Evolutionary conservation across 2,888 invertebrate genomes (phyloP).

Genomic region (Liodrosophila aerea): DNA sequence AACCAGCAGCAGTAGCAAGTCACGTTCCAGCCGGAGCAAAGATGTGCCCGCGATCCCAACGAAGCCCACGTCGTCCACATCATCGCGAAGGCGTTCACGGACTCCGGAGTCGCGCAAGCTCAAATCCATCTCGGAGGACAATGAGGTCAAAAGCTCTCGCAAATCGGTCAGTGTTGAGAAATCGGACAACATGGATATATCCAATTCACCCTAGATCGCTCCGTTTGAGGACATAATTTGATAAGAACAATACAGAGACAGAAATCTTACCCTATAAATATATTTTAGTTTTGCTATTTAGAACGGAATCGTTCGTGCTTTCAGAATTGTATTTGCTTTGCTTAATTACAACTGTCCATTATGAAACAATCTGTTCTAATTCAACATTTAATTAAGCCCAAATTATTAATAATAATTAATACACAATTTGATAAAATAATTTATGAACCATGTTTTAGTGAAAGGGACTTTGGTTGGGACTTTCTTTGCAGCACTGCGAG

Average conservation of each 20-base stretch:
- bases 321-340: slow-evolving; percentile 26
- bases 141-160: slow-evolving; percentile 77
- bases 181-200: slow-evolving; percentile 90
- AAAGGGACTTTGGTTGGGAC: too few species aligned
- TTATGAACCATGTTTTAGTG: too few species aligned
- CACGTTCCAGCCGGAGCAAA: slow-evolving; percentile 79
- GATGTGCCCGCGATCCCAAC: slow-evolving; percentile 60
- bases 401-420: too few species aligned
- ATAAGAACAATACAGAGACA: slow-evolving; percentile 21
- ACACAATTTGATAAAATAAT: too few species aligned
- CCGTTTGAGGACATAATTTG: too few species aligned
- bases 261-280: not conserved
- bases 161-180: slow-evolving; percentile 84
- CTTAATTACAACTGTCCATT: slow-evolving; percentile 29
- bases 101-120: slow-evolving; percentile 80
- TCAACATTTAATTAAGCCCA: slow-evolving; percentile 20
- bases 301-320: slow-evolving; percentile 3
- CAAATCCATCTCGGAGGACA: slow-evolving; percentile 79
- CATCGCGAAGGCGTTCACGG: slow-evolving; percentile 79
- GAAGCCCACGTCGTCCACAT: slow-evolving; percentile 68
- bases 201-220: slow-evolving; percentile 87
- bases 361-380: slow-evolving; percentile 3
- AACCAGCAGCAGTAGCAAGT: slow-evolving; percentile 53
- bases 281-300: slow-evolving; percentile 27
- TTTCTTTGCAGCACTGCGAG: too few species aligned